Base-by-base conservation (phyloP, 30 jellyfish, hydroid and myxozoan species). In the Turritopsis rubra region DNA sequence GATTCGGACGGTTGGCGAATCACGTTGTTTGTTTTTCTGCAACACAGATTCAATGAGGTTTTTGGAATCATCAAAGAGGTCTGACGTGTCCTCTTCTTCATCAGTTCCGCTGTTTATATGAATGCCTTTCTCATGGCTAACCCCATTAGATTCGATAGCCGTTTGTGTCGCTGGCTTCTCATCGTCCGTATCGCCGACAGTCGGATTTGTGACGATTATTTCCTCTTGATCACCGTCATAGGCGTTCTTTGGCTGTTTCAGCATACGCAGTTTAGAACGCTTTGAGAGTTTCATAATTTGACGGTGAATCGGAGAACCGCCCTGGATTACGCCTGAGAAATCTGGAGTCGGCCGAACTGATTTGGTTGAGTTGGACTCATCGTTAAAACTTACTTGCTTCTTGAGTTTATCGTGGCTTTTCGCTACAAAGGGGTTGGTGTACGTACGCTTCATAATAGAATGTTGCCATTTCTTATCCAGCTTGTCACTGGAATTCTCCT, bases 211-310 rank as follows among this genome's bases (percentile, higher is more conserved):
- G 77, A 68, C 30, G 77, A 68, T 68, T 9, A 68, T 68, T n/a
- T 68, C 77, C 19, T 68, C 23, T n/a, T 68, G 31, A 1, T 68
- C 77, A n/a, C 19, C 21, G 21, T 68, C 77, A 8, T 68, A n/a
- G n/a, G n/a, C 17, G 4, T 27, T 19, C 30, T 68, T 68, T 19
- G 28, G 77, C 31, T 68, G 77, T 19, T 23, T 68, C 16, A 68
- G 30, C 77, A 68, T 68, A 19, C 77, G 77, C 21, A 68, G 30
- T 27, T 68, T 68, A 22, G 77, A 68, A 68, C 77, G 77, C 21
- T 68, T 68, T 9, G 77, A 68, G 9, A 68, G 30, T 27, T 68
- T 68, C 8, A 23, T 22, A 23, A 68, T 8, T 19, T 68, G 77
- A 23, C 30, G 28, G 28, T 22, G 77, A 23, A 68, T 9, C 23